Evolutionary conservation across 2,888 invertebrate species (phyloP).

Genomic region (Teleogryllus oceanicus): DNA sequence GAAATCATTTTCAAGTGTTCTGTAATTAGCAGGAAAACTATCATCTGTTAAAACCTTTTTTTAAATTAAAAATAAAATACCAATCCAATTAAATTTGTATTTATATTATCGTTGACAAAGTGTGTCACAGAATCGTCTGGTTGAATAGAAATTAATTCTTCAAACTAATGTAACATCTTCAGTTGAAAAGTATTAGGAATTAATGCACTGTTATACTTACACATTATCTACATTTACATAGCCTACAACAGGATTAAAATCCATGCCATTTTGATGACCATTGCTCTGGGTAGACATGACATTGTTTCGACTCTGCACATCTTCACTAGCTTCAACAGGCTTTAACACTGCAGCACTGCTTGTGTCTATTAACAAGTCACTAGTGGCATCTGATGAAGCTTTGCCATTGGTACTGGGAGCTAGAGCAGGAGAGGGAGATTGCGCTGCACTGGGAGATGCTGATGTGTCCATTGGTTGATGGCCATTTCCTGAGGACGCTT

Average conservation of each 20-base stretch:
- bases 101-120: too few species aligned
- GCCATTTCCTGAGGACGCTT: conserved; percentile 24
- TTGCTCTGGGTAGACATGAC: conserved; percentile 35
- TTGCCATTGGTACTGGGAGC: background rate
- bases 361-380: conserved; percentile 37
- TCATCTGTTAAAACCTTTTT: too few species aligned
- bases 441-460: conserved; percentile 23
- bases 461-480: conserved; percentile 20
- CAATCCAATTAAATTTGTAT: too few species aligned
- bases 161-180: background rate
- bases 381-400: conserved; percentile 31
- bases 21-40: too few species aligned
- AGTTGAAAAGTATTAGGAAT: background rate
- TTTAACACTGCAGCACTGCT: conserved; percentile 29
- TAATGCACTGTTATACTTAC: conserved; percentile 35
- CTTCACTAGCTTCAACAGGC: conserved; percentile 36
- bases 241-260: conserved; percentile 36
- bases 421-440: background rate
- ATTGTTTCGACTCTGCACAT: conserved; percentile 24
- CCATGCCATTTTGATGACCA: conserved; percentile 38
- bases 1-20: too few species aligned
- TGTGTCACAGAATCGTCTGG: too few species aligned
- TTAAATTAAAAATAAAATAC: too few species aligned
- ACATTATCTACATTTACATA: conserved; percentile 40
- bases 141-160: too few species aligned